Conservation (phyloP, 2,113 vertebrate species). For the Sturnira hondurensis region DNA sequence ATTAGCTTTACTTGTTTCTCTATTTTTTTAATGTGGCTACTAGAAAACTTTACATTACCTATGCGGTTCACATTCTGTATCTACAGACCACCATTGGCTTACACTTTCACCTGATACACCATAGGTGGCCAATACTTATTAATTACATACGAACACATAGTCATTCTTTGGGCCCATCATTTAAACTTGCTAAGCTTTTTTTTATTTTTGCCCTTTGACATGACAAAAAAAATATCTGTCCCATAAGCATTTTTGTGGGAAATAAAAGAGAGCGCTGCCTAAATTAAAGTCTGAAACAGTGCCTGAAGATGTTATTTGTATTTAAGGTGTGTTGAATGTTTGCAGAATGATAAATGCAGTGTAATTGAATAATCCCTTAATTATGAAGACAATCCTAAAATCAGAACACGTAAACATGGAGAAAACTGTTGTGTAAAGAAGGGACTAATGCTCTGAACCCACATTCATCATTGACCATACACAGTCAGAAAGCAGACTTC, state of each 20-base stretch:
- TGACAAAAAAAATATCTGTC: not conserved
- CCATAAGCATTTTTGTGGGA: not conserved
- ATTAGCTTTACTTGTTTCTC: too few relatives aligned
- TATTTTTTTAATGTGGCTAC: too few relatives aligned
- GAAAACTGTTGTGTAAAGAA: not conserved
- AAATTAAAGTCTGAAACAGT: not conserved
- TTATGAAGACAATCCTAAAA: constrained; percentile 12
- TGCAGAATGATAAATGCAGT: not conserved
- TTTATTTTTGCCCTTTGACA: constrained; percentile 4
- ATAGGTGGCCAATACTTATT: not conserved
- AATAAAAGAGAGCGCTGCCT: not conserved
- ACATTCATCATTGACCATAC: not conserved
- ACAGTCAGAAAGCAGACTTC: constrained; percentile 11
- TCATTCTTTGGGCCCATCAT: not conserved
- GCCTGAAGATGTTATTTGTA: constrained; percentile 5
- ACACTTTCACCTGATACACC: not conserved
- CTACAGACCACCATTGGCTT: not conserved
- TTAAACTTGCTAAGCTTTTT: not conserved
- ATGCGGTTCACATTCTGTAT: not conserved
- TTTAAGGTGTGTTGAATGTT: not conserved
- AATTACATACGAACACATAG: not conserved
- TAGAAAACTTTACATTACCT: not conserved
- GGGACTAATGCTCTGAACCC: constrained; percentile 13
- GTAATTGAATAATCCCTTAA: constrained; percentile 29
- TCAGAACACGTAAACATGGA: constrained; percentile 9